Conservation (phyloP, 35 echinoderm and acorn worm genomes). For the Eucidaris tribuloides region DNA sequence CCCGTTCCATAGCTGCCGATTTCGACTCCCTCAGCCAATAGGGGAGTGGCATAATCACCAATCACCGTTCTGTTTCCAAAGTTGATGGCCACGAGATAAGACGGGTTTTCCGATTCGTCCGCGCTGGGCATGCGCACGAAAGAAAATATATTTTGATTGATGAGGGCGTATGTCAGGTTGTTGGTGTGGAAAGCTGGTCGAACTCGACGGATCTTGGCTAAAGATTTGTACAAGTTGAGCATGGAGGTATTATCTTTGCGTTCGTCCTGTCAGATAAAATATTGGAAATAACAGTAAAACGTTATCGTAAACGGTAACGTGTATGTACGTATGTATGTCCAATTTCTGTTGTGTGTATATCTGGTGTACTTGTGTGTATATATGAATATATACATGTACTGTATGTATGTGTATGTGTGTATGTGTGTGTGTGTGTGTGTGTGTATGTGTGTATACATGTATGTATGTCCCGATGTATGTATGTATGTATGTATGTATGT, state of each 20-base stretch:
- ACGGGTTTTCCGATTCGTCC: constrained; percentile 5
- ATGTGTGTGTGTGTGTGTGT: constrained; percentile 18
- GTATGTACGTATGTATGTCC: not conserved
- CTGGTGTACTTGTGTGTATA: constrained; percentile 1
- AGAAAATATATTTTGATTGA: constrained; percentile 71
- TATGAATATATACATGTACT: constrained; percentile 7
- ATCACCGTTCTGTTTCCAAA: constrained; percentile 47
- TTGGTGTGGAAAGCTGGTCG: constrained; percentile 71
- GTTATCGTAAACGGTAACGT: not conserved
- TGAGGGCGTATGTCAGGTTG: constrained; percentile 49
- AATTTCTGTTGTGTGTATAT: not conserved
- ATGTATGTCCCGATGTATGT: not conserved
- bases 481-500: constrained; percentile 6
- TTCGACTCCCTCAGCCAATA: constrained; percentile 2
- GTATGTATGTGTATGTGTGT: constrained; percentile 17
- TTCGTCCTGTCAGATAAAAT: not conserved
- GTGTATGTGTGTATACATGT: constrained; percentile 12
- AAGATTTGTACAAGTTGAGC: constrained; percentile 48
- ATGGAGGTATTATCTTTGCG: constrained; percentile 31
- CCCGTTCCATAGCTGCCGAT: not conserved
- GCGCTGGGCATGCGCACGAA: constrained; percentile 69
- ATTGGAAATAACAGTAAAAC: not conserved
- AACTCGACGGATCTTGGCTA: constrained; percentile 31
- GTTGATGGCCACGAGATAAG: constrained; percentile 71
- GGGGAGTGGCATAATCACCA: constrained; percentile 21